Conservation (phyloP, 2,888 invertebrate genomes). For the Oligia latruncula region DNA sequence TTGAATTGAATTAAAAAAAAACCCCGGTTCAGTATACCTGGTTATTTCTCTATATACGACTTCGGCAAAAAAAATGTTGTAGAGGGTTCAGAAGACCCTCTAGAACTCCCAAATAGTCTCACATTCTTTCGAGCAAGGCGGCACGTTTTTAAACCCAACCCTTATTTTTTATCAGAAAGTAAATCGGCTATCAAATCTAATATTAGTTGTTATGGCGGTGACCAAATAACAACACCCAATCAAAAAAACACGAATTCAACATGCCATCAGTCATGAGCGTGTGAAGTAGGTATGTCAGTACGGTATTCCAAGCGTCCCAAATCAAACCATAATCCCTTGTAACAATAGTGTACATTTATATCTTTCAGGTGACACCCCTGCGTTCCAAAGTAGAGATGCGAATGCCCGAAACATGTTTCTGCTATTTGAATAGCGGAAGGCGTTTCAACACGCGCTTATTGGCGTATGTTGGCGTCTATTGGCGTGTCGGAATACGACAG, state of each 20-base stretch:
- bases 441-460: slow-evolving; percentile 66
- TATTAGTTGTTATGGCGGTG: neutral
- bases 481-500: slow-evolving; percentile 54
- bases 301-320: neutral
- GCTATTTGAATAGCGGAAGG: slow-evolving; percentile 66
- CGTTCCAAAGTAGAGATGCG: slow-evolving; percentile 21
- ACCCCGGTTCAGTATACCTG: neutral
- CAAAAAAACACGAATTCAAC: slow-evolving; percentile 2
- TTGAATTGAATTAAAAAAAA: neutral
- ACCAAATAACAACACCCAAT: neutral
- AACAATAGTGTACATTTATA: slow-evolving; percentile 12
- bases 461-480: slow-evolving; percentile 65
- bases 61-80: neutral
- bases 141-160: neutral
- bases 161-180: neutral
- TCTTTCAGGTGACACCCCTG: slow-evolving; percentile 36
- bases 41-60: neutral
- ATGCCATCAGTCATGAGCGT: neutral
- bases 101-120: neutral
- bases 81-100: neutral
- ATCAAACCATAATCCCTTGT: slow-evolving; percentile 31
- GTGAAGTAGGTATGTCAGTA: neutral
- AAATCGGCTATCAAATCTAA: neutral
- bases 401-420: slow-evolving; percentile 59
- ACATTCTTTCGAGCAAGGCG: neutral